Conservation (phyloP, 2,888 invertebrate genomes). For the Torymus auratus region DNA sequence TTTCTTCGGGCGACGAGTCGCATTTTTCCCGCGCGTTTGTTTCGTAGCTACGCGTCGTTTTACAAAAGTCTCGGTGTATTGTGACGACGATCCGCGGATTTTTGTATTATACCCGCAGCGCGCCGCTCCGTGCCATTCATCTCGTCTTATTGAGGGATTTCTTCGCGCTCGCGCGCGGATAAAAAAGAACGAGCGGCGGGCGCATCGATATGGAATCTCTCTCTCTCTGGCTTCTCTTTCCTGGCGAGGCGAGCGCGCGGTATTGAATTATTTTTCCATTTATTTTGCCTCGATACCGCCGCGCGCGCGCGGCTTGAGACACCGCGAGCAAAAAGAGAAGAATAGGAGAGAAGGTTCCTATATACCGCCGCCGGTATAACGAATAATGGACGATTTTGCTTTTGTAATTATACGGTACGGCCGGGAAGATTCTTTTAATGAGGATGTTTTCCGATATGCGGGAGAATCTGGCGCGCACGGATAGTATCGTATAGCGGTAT, state of each 20-base stretch:
- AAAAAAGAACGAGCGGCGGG: too few relatives aligned
- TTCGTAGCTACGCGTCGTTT: neutral
- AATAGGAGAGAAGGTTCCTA: too few relatives aligned
- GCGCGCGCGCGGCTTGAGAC: neutral
- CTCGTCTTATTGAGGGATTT: constrained; percentile 32
- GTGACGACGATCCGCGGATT: neutral
- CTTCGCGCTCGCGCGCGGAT: neutral
- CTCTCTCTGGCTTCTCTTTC: neutral
- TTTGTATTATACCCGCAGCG: neutral
- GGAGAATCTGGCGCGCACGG: too few relatives aligned
- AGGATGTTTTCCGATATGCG: neutral
- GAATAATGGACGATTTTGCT: constrained; percentile 5
- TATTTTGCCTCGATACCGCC: neutral
- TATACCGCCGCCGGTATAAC: neutral
- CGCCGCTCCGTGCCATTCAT: neutral
- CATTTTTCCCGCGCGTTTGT: constrained; percentile 8
- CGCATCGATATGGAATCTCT: neutral
- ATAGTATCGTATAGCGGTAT: too few relatives aligned
- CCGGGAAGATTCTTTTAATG: neutral
- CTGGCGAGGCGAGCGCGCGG: neutral
- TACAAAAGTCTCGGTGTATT: neutral
- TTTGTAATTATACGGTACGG: neutral
- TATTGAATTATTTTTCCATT: constrained; percentile 37
- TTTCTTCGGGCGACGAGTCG: neutral
- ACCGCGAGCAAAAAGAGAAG: neutral